These are phyloP conservation scores for Acanthococcus lagerstroemiae DNA, from an alignment of 2,888 invertebrate genomes.

Conservation along the genomic window DNA sequence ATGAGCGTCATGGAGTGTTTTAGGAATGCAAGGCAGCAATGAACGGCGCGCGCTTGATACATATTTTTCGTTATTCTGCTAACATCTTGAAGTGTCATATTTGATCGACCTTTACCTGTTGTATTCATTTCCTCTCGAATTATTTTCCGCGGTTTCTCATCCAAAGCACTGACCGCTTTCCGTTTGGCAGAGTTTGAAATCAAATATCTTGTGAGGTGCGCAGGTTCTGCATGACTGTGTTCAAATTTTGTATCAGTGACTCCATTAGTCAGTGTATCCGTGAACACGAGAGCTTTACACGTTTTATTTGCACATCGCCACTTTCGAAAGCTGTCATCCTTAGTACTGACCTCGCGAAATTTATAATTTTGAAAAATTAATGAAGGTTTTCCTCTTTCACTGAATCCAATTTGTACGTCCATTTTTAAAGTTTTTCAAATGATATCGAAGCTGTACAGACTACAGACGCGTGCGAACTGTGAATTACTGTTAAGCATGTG, in stretches of 20 bases:
- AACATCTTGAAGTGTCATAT: neutral
- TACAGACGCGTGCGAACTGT: too few species aligned
- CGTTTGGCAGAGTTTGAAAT: neutral
- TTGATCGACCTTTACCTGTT: neutral
- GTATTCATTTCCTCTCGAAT: neutral
- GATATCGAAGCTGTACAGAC: too few species aligned
- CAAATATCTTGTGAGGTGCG: neutral
- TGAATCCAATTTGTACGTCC: neutral
- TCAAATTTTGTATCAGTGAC: neutral
- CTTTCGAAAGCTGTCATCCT: neutral
- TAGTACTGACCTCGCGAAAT: neutral
- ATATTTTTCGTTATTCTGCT: neutral
- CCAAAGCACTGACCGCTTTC: neutral
- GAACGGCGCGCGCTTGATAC: neutral
- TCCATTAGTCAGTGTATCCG: neutral
- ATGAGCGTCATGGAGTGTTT: neutral
- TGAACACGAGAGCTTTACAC: neutral
- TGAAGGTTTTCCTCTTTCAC: neutral
- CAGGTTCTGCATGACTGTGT: neutral
- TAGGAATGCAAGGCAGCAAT: neutral
- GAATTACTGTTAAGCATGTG: neutral
- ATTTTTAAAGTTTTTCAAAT: neutral
- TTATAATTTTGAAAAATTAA: neutral
- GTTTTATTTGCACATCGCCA: neutral
- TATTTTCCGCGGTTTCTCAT: neutral